Evolutionary conservation across 2,888 invertebrate genomes (phyloP), one percentile per base, ranked within the genome.

Genomic region (Labia minor): DNA sequence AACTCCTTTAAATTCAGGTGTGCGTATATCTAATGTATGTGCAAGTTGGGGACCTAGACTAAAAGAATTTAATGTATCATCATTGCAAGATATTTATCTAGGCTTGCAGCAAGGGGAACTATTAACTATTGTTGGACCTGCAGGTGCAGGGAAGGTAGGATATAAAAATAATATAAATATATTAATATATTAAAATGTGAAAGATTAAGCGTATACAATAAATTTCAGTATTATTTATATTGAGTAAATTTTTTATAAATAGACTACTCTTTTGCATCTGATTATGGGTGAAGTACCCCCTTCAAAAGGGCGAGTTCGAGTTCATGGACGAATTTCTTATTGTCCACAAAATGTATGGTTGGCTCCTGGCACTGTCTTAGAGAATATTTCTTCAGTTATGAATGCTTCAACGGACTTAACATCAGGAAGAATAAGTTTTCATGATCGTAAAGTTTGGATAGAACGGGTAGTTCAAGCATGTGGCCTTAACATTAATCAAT

Each of bases 191-290:
- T 26, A 10, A 63, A 4, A 62, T 62, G 62, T 16, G 11, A 14
- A 14, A 11, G 11, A 37, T 37, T 37, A 14, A n/a, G n/a, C n/a
- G n/a, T n/a, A n/a, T n/a, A n/a, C n/a, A n/a, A n/a, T n/a, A n/a
- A n/a, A n/a, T n/a, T n/a, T n/a, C n/a, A n/a, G n/a, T n/a, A n/a
- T n/a, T n/a, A n/a, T n/a, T n/a, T n/a, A n/a, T n/a, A n/a, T n/a
- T n/a, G 16, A 11, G 14, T 49, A 49, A 49, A 49, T 65, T 26
- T 33, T 16, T 65, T 33, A 8, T 62, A 21, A 21, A 19, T 62
- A 68, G 68, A 66, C 21, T 18, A 66, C 68, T 10, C 63, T 68
- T n/a, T 62, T 68, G 16, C 64, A 67, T 18, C 19, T 68, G 49
- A 14, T 68, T 19, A 18, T 68, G 37, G 68, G 68, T 11, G 68